Evolutionary conservation across 2,113 vertebrate genomes (phyloP).

Genomic region (Pituophis catenifer): DNA sequence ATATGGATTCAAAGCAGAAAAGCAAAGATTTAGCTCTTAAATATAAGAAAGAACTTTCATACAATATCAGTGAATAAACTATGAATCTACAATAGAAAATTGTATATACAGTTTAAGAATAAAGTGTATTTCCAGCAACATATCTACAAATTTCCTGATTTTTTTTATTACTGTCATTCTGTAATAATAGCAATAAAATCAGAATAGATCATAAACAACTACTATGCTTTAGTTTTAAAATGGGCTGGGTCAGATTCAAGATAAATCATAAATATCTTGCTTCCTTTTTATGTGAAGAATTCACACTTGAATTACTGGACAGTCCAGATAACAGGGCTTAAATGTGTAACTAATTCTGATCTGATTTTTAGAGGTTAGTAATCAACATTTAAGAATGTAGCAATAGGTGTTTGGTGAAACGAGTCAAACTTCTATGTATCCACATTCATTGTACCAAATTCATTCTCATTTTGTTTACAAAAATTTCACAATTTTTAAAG

Average conservation of each 20-base stretch:
- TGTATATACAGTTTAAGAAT: background rate
- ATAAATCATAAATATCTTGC: background rate
- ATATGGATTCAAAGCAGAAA: background rate
- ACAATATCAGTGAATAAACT: background rate
- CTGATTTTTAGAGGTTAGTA: background rate
- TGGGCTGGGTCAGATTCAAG: background rate
- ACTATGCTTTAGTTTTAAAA: background rate
- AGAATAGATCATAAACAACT: background rate
- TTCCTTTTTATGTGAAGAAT: background rate
- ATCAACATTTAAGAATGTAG: background rate
- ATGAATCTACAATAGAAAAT: background rate
- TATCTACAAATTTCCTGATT: background rate
- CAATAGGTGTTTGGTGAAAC: background rate
- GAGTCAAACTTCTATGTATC: background rate
- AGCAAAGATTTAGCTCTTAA: background rate
- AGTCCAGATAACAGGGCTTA: background rate
- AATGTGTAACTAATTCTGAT: background rate
- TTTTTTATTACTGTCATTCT: background rate
- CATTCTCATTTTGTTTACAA: constrained; percentile 9
- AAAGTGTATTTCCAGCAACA: background rate
- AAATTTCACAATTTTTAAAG: background rate
- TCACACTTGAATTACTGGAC: background rate
- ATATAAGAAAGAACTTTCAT: background rate
- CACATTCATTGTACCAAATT: background rate
- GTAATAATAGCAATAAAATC: background rate